Conservation (phyloP, 2,113 vertebrate species). For the Aleadryas rufinucha region DNA sequence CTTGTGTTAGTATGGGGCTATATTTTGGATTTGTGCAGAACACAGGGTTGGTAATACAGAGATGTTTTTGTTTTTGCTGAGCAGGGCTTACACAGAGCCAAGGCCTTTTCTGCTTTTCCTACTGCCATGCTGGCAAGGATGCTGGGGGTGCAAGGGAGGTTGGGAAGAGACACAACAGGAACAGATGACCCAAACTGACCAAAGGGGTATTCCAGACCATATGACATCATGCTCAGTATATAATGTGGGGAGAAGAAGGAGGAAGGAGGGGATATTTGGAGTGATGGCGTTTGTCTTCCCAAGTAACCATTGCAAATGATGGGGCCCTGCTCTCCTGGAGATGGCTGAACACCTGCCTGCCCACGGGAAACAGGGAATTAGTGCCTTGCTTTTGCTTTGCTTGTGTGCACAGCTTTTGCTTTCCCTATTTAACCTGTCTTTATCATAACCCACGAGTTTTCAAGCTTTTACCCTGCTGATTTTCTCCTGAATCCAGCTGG, state of each 20-base stretch:
- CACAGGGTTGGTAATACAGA: background rate
- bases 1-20: background rate
- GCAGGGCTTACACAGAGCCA: background rate
- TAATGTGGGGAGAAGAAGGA: background rate
- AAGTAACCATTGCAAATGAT: background rate
- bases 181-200: background rate
- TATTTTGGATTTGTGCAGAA: background rate
- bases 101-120: background rate
- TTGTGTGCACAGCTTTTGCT: background rate
- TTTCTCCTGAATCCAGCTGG: background rate
- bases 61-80: background rate
- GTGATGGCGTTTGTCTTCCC: background rate
- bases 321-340: background rate
- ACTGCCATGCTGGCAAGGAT: background rate
- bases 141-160: background rate
- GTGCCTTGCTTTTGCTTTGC: background rate
- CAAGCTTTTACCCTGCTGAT: background rate
- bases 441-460: background rate
- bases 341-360: background rate
- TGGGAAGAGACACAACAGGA: background rate
- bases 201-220: background rate
- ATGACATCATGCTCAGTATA: background rate
- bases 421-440: background rate
- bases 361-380: background rate
- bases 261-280: background rate